A percentile compares a stretch with the other conserved stretches of the same genome.
Evolutionary conservation across 2,888 invertebrate genomes (phyloP).

Genomic region (Poecilus cupreus): DNA sequence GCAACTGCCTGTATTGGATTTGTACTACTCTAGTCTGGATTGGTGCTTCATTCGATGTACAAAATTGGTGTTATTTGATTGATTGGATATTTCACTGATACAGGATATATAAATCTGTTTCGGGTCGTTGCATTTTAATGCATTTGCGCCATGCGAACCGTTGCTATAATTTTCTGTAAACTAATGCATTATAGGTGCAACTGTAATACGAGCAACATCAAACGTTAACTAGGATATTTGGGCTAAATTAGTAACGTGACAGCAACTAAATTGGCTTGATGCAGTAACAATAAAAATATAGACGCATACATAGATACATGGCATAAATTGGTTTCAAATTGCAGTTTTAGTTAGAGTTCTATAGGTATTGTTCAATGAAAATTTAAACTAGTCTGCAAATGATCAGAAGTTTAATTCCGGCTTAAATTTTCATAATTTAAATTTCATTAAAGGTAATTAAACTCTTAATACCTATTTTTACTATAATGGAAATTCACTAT

Average conservation of each 20-base stretch:
- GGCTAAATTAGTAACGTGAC: conserved; percentile 38
- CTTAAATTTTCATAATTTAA: too few species aligned
- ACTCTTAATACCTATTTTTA: too few species aligned
- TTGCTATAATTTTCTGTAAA: conserved; percentile 46
- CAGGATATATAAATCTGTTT: conserved; percentile 53
- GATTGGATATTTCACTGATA: conserved; percentile 43
- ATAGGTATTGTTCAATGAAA: too few species aligned
- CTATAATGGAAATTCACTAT: too few species aligned
- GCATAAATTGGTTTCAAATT: conserved; percentile 1
- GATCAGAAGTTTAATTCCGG: too few species aligned
- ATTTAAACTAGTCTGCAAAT: neutral
- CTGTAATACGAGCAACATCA: conserved; percentile 14
- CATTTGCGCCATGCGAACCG: conserved; percentile 38
- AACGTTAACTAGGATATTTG: conserved; percentile 37
- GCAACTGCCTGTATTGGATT: neutral
- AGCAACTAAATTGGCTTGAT: neutral
- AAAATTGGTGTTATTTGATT: conserved; percentile 41
- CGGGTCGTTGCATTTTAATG: conserved; percentile 49
- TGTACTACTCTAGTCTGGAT: neutral
- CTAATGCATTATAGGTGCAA: conserved; percentile 35
- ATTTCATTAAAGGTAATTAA: too few species aligned
- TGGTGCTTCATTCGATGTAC: conserved; percentile 17
- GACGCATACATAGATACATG: conserved; percentile 1
- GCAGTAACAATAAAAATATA: conserved; percentile 36
- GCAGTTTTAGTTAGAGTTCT: neutral